Base-by-base conservation (phyloP, 2,797 vertebrate species). In the Enteromius viviparus region DNA sequence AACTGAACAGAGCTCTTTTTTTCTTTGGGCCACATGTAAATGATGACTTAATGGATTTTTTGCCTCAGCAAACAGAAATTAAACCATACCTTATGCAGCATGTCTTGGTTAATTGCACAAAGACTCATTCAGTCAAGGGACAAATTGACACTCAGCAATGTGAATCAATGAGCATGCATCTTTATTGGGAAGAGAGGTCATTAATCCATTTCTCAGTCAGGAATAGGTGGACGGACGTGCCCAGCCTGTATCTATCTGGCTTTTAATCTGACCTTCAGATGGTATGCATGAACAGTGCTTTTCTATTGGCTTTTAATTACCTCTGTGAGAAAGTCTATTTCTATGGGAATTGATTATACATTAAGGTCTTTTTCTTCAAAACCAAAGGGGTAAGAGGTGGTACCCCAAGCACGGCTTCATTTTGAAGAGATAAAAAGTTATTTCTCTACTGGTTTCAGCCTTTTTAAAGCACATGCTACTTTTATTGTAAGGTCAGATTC, bases 281-380 rank as follows among this genome's bases (percentile, higher is more conserved):
- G 45, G 65, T 77, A 42, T 19, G 69, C 70, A 85, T 62, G 77
- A 64, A 62, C 82, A 42, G 42, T 62, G 70, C 68, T 71, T 79
- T 66, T 81, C 80, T 75, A 83, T 82, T 86, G 84, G 68, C 45
- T 85, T 87, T 87, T 64, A 88, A 87, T 87, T 76, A 83, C 81
- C 78, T 79, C 45, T 87, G 37, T 42, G 49, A 55, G 42, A 29
- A 83, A 55, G 84, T 76, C 85, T 17, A 87, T 85, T 64, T 87
- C 82, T 58, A 17, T 75, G 29, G 32, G 58, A 80, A 87, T 87
- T 80, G 88, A 89, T 88, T 86, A 69, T 17, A 51, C 81, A 84
- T 87, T 82, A 81, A 76, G 79, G 37, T 26, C 32, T 55, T 65
- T 71, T 51, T 86, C 66, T 75, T 64, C 53, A 29, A 71, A 60